Conservation (phyloP, 2,797 vertebrate genomes). For the Champsocephalus esox region DNA sequence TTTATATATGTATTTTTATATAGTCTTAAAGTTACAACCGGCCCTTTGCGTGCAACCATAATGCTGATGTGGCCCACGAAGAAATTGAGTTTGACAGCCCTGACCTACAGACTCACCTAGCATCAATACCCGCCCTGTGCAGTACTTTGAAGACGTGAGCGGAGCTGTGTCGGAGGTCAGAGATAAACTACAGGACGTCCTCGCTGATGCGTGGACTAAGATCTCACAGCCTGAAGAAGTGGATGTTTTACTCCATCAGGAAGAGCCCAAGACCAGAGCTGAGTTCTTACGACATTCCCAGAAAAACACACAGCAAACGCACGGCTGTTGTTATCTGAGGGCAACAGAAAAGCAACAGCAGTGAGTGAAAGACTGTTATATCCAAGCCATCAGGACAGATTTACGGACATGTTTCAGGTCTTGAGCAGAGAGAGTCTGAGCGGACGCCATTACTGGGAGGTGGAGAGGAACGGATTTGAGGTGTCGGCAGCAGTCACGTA, state of each 20-base stretch:
- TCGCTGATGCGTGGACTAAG: too few species aligned
- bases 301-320: slow-evolving; percentile 8
- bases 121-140: not conserved
- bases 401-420: slow-evolving; percentile 41
- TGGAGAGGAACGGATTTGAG: not conserved
- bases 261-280: slow-evolving; percentile 1
- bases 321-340: not conserved
- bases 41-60: too few species aligned
- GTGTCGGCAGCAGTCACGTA: slow-evolving; percentile 31
- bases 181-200: slow-evolving; percentile 1
- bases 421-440: slow-evolving; percentile 13
- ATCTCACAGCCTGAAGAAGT: too few species aligned
- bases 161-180: slow-evolving; percentile 12
- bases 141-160: not conserved
- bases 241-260: too few species aligned
- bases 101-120: not conserved
- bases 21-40: too few species aligned
- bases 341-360: slow-evolving; percentile 28
- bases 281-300: slow-evolving; percentile 11
- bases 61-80: too few species aligned
- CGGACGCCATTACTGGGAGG: slow-evolving; percentile 29
- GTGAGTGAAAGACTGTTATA: not conserved
- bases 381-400: slow-evolving; percentile 15
- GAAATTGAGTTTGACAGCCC: too few species aligned
- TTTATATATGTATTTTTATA: too few species aligned